phyloP scores from a whole-genome alignment of 2,113 vertebrate species.

The Sarotherodon lohbergeri region DNA sequence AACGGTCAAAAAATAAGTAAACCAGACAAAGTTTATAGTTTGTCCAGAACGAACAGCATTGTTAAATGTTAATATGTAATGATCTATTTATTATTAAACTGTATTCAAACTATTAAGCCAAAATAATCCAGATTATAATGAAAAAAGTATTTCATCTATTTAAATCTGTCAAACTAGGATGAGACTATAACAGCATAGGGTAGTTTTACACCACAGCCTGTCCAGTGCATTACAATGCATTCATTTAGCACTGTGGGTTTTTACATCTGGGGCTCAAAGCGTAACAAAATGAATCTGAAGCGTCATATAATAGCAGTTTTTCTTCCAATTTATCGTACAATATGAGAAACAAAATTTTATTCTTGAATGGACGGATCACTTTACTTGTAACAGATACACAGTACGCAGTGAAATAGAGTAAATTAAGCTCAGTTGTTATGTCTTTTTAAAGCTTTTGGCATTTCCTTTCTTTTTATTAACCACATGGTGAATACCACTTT shows the following conservation, averaged over 20 bases:
- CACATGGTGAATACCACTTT: not conserved
- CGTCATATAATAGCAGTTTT: not conserved
- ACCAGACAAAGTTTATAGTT: not conserved
- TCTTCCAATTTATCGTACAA: accelerated
- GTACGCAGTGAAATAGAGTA: accelerated
- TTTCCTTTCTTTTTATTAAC: not conserved
- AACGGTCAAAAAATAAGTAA: not conserved
- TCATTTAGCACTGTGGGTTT: not conserved
- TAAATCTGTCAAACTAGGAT: not conserved
- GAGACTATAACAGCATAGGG: not conserved
- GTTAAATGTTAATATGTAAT: not conserved
- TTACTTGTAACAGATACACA: not conserved
- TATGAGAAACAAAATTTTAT: not conserved
- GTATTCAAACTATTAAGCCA: not conserved
- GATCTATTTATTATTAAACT: not conserved
- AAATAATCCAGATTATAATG: not conserved
- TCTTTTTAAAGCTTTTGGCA: accelerated
- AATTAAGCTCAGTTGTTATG: not conserved
- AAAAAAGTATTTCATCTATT: not conserved
- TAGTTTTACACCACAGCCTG: not conserved
- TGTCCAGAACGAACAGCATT: not conserved
- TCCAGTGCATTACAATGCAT: not conserved
- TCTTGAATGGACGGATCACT: not conserved
- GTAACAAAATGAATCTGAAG: not conserved
- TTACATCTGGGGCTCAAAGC: not conserved